These are phyloP conservation scores for Phrynosoma blainvillii DNA, from an alignment of 2,113 vertebrate species.

Conservation along the genomic window DNA sequence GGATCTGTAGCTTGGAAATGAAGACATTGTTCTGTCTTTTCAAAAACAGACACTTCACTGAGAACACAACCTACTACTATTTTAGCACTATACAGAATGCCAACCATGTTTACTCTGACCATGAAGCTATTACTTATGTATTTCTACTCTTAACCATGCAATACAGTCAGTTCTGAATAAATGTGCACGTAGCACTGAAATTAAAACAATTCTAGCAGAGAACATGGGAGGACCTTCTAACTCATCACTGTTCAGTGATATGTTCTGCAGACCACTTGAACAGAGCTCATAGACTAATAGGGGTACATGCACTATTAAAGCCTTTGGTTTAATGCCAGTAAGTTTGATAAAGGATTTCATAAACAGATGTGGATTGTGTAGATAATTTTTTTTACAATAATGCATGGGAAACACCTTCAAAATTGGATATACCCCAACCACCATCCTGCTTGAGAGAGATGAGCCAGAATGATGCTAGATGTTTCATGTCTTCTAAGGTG, in stretches of 20 bases:
- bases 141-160: neutral
- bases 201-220: conserved; percentile 27
- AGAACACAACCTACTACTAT: neutral
- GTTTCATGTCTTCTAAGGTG: neutral
- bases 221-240: neutral
- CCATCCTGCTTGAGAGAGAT: neutral
- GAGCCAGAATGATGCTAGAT: neutral
- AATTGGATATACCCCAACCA: neutral
- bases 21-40: fast-evolving
- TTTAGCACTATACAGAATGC: neutral
- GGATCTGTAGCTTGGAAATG: conserved; percentile 27
- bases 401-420: neutral
- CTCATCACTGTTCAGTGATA: neutral
- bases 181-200: conserved; percentile 13
- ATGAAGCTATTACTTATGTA: neutral
- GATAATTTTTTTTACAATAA: neutral
- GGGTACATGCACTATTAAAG: neutral
- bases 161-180: neutral
- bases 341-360: neutral
- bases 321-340: neutral
- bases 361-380: neutral
- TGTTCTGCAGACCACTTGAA: neutral
- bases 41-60: neutral
- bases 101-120: neutral
- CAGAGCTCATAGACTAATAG: neutral